Base-by-base conservation (phyloP, 2,888 invertebrate genomes). In the Ernsta delagoae region DNA sequence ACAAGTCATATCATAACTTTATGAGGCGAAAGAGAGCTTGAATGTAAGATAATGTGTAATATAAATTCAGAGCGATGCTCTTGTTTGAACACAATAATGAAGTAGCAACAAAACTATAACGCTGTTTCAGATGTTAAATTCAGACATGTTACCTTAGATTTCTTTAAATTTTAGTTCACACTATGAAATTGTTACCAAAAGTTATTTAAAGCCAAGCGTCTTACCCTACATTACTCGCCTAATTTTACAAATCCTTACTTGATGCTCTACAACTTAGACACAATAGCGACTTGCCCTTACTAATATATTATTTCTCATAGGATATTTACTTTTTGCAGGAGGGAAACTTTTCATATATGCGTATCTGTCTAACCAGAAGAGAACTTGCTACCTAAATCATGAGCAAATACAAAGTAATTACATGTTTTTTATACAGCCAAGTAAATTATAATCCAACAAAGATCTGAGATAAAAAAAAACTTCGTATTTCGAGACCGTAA, bases 21-120 rank as follows among this genome's bases (percentile, higher is more conserved):
- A 83, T 84, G 81, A 81, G 83, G 80, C 80, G 83, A 80, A 83
- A 81, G 81, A 82, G 79, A 16, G 16, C 79, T 78, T 72, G 72
- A 74, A 79, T 79, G 16, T 73, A 82, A 81, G 83, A 81, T 87
- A 87, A 87, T 86, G 78, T 81, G 82, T 84, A 83, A 86, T 87
- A 87, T 84, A 87, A 86, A 88, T 88, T 86, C 88, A 87, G 78
- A 82, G 82, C 81, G 79, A 78, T 80, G 80, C 79, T 83, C 79
- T 83, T 82, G 77, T 80, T 82, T 75, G 74, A 79, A 81, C 75
- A 80, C 78, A 75, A 79, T 82, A 60, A 66, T 81, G 79, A 75
- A 75, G 78, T 78, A 78, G 74, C 76, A 75, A 77, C 80, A 80
- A 79, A 82, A 76, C 77, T 78, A 78, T 80, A 79, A 6, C 41